A percentile compares a stretch with the other conserved stretches of the same genome.
These are phyloP conservation scores for Benthosema pterotum DNA, from an alignment of 2,797 vertebrate genomes.

Conservation along the genomic window DNA sequence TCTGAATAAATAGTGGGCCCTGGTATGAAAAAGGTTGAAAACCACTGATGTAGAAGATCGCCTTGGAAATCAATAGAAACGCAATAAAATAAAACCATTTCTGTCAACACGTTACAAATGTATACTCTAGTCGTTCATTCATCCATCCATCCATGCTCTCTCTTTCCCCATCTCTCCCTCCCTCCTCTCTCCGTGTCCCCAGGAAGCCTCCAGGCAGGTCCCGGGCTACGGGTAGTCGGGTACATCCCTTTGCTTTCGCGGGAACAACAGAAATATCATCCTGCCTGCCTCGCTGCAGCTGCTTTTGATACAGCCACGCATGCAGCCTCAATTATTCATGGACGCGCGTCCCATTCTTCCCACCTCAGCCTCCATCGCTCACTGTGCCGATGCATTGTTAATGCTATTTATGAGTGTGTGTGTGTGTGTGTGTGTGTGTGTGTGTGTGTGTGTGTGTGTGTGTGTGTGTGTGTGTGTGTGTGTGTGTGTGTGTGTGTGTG, in stretches of 20 bases:
- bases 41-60: too few relatives aligned
- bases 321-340: slow-evolving; percentile 63
- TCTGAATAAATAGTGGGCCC: too few relatives aligned
- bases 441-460: too few relatives aligned
- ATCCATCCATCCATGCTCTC: background rate
- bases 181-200: slow-evolving; percentile 1
- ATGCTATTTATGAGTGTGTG: slow-evolving; percentile 52
- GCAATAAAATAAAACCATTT: too few relatives aligned
- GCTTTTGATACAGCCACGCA: slow-evolving; percentile 47
- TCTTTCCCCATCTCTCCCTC: background rate
- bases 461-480: slow-evolving; percentile 52
- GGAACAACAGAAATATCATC: slow-evolving; percentile 56
- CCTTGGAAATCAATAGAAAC: too few relatives aligned
- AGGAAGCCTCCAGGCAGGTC: slow-evolving; percentile 21
- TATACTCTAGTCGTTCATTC: too few relatives aligned
- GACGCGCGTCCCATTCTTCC: slow-evolving; percentile 30
- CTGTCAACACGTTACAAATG: too few relatives aligned
- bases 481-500: too few relatives aligned
- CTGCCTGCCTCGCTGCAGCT: slow-evolving; percentile 24
- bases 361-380: slow-evolving; percentile 45
- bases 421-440: too few relatives aligned
- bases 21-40: too few relatives aligned
- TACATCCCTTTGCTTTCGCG: slow-evolving; percentile 26
- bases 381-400: slow-evolving; percentile 71
- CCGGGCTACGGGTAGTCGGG: too few relatives aligned